These are phyloP conservation scores for Zosterops pallidus DNA, from an alignment of 2,113 vertebrate species.

Conservation along the genomic window DNA sequence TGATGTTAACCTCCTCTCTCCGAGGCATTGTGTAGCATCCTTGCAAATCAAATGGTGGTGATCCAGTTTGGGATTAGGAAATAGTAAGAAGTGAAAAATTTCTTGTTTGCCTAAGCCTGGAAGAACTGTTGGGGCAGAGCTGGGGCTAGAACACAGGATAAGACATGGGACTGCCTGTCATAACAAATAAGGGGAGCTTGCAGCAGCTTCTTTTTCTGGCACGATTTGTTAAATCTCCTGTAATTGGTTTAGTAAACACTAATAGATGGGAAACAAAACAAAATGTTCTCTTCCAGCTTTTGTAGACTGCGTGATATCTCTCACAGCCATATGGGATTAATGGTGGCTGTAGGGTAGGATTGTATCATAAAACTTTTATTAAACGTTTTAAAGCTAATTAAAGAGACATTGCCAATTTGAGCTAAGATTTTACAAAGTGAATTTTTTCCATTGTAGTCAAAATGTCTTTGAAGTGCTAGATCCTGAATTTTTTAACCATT, in stretches of 20 bases:
- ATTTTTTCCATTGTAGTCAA: neutral
- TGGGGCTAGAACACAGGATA: neutral
- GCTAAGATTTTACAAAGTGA: neutral
- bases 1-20: neutral
- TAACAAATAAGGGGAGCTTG: slow-evolving; percentile 16
- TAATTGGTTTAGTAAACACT: slow-evolving; percentile 19
- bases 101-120: neutral
- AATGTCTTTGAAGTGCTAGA: neutral
- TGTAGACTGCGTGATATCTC: neutral
- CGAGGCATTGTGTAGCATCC: fast-evolving
- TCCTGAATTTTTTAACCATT: neutral
- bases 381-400: slow-evolving; percentile 11
- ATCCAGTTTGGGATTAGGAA: neutral
- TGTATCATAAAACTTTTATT: neutral
- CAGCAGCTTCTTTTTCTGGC: neutral
- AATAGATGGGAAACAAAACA: neutral
- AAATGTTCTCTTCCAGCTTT: neutral
- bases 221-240: neutral
- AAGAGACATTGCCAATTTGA: neutral
- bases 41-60: neutral
- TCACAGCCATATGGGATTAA: neutral
- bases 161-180: neutral
- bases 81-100: neutral
- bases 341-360: neutral
- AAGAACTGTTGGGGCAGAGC: neutral